Conservation (phyloP, 2,797 vertebrate species). For the Parauchenoglanis ngamensis region DNA sequence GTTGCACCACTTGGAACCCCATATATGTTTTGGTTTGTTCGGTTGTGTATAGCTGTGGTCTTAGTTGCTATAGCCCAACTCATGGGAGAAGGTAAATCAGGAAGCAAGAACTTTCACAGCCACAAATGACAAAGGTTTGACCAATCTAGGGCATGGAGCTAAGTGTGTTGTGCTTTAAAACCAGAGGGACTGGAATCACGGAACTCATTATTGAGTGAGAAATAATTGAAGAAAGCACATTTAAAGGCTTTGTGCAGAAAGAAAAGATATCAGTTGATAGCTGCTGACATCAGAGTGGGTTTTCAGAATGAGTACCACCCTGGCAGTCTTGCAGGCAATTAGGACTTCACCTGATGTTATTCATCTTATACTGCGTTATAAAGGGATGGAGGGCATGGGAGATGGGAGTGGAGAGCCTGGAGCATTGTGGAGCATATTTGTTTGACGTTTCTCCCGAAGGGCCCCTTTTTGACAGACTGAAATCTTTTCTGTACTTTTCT, state of each 20-base stretch:
- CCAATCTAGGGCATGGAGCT: background rate
- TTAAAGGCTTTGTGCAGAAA: background rate
- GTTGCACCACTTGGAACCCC: background rate
- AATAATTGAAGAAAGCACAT: background rate
- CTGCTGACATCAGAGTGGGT: background rate
- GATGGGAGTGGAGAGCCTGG: background rate
- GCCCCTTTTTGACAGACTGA: background rate
- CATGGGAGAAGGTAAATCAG: background rate
- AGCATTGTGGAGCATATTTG: background rate
- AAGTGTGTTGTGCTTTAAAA: background rate
- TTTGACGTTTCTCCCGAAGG: background rate
- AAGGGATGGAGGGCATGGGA: background rate
- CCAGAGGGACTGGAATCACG: background rate
- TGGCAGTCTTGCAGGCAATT: background rate
- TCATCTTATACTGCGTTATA: background rate
- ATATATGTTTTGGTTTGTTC: background rate
- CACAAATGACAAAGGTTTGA: background rate
- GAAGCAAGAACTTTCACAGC: background rate
- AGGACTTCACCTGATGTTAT: background rate
- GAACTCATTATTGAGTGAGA: background rate
- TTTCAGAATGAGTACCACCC: background rate
- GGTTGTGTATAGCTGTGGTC: background rate
- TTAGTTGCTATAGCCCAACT: background rate
- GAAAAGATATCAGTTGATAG: background rate
- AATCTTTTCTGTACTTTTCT: conserved; percentile 56